Evolutionary conservation across 2,888 invertebrate genomes (phyloP), one percentile per base, ranked within the genome.

Genomic region (Trichacis sp.): DNA sequence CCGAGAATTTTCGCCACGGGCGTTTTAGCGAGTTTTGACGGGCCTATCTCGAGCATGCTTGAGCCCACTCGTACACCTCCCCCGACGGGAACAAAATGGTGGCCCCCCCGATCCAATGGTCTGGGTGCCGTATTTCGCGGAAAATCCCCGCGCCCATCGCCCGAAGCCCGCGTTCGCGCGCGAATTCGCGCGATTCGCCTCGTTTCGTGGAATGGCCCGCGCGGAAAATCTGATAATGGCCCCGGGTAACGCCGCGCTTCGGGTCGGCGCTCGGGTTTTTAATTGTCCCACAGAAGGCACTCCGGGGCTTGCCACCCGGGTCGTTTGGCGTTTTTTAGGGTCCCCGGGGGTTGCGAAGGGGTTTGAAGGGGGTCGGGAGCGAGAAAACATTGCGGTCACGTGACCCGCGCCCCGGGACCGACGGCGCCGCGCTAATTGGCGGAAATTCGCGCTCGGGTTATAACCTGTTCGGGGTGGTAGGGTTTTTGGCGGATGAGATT

Each of bases 1-100:
- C 69, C 24, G 8, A 3, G 24, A 24, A 24, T 24, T 24, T 24
- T 24, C 24, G 4, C 4, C 24, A 5, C 4, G 24, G 4, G 8
- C 8, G 4, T 62, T 57, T 70, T 72, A 54, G 65, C 71, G 70
- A 72, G 73, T 76, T 79, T 79, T 77, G 77, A 77, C 77, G 79
- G 8, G 77, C 73, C 79, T 80, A 77, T 76, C 77, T 76, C 75
- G 75, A 81, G 80, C 81, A 81, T 79, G 81, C 80, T 78, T 77
- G 77, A 79, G 80, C 78, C 81, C 81, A 79, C 80, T 81, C 81
- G 79, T 79, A 81, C 83, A 82, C 84, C 84, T 83, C 84, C 85
- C 84, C 83, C 82, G 80, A 83, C 80, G 78, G 78, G 3, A 5
- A 84, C 85, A 85, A 85, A 85, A 85, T 85, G 85, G 85, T 82